Conservation (phyloP, 2,113 vertebrate genomes). For the Micronycteris hirsuta region DNA sequence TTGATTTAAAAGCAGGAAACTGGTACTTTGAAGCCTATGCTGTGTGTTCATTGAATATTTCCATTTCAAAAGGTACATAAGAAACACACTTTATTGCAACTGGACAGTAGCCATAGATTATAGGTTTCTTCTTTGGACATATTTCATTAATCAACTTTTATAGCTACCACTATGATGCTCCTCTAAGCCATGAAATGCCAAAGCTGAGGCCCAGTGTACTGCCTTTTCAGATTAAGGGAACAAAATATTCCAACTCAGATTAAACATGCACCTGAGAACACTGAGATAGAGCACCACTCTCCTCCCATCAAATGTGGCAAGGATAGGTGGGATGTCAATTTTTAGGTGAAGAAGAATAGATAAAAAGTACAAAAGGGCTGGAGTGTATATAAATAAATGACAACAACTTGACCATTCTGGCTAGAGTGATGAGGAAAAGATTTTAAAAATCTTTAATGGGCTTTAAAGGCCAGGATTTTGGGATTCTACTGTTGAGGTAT, state of each 20-base stretch:
- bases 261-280: background rate
- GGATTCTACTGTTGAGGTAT: background rate
- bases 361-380: background rate
- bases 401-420: background rate
- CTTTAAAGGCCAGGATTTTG: background rate
- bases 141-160: conserved; percentile 7
- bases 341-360: background rate
- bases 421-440: background rate
- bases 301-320: background rate
- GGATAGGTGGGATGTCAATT: background rate
- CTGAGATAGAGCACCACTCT: background rate
- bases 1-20: background rate
- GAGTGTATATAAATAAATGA: background rate
- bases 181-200: background rate
- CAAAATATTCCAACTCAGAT: background rate
- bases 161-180: background rate
- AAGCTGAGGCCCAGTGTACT: background rate
- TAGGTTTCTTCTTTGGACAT: background rate
- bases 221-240: background rate
- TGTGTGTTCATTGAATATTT: background rate
- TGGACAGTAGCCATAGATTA: background rate
- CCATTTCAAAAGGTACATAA: background rate
- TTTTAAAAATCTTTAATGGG: background rate
- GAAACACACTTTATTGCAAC: background rate
- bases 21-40: background rate